Base-by-base conservation (phyloP, 2,888 invertebrate genomes). In the Hermaeophaga mercurialis region DNA sequence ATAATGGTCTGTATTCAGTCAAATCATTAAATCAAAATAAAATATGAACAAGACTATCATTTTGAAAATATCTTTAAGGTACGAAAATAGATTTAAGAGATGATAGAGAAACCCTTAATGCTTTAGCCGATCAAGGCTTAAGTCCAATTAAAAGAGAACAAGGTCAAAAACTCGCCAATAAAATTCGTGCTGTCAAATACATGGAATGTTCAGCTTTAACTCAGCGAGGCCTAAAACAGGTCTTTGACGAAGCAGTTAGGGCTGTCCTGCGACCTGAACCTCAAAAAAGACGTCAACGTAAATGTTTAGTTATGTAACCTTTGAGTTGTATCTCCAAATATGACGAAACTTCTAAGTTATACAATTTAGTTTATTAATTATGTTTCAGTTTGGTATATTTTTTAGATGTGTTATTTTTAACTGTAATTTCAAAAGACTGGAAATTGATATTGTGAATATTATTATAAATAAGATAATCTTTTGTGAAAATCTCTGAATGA, bases 171-270 rank as follows among this genome's bases (percentile, higher is more conserved):
- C 82, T 99, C 82, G 96, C 98, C 36, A 96, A 96, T 78, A 98
- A 97, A 88, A 93, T 99, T 75, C 87, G 97, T 78, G 98, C 98
- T 66, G 94, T 96, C 54, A 96, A 96, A 83, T 99, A 99, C 78
- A 93, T 99, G 90, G 99, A 99, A 82, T 99, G 99, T 80, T 98
- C 98, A 52, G 99, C 99, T 58, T 83, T 99, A 66, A 99, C 99
- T 69, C 99, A 99, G 80, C 87, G 97, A 74, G 98, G 98, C 62
- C 85, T 99, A 54, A 96, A 96, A 80, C 94, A 95, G 85, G 98
- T 99, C 56, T 99, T 99, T 81, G 97, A 98, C 75, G 99, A 99
- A 82, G 96, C 98, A 22, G 98, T 98, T 28, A 86, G 98, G 69
- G 94, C 97, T 56, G 98, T 99, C 65, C 83, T 99, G 73, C 87